Base-by-base conservation (phyloP, 1,140 invertebrate genomes). In the Micrasema longulum region DNA sequence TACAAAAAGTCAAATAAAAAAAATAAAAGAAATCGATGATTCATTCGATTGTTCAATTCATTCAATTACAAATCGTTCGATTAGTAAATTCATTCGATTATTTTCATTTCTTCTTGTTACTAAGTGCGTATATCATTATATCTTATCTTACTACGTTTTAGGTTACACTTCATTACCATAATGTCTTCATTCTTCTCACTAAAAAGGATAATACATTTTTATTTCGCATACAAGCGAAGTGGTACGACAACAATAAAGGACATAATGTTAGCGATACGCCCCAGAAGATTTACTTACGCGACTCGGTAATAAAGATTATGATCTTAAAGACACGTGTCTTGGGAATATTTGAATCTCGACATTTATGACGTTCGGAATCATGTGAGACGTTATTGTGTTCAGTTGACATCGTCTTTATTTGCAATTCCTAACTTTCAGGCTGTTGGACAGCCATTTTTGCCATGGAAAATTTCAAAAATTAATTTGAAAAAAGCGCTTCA, bases 251-350 rank as follows among this genome's bases (percentile, higher is more conserved):
- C 53, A 57, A 57, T 57, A 57, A 57, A 57, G 53, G 26, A 38
- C 53, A 35, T 57, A 57, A 57, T 26, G 53, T 16, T 18, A 18
- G 48, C 48, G 48, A 52, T 52, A 35, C 31, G 31, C 36, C 31
- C 1, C 26, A 57, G 53, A 35, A 57, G 36, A 57, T 57, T 57
- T 57, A 57, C 53, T 57, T 57, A 67, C 71, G 35, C 65, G 36
- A 18, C 65, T 26, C n/a, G 41, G 73, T 50, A 67, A 74, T 74
- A 74, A 74, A 74, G 68, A 74, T 74, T 74, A 71, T 74, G 73
- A 74, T 71, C 68, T 74, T 65, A 68, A 71, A 74, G 68, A 69
- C 72, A 65, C 52, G 68, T 71, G 69, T 65, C 69, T 65, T 31
- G 47, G 45, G 35, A 38, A 65, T 50, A 65, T 71, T 65, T 43